phyloP scores from a whole-genome alignment of 2,797 vertebrate species.

The Calcarius lapponicus region DNA sequence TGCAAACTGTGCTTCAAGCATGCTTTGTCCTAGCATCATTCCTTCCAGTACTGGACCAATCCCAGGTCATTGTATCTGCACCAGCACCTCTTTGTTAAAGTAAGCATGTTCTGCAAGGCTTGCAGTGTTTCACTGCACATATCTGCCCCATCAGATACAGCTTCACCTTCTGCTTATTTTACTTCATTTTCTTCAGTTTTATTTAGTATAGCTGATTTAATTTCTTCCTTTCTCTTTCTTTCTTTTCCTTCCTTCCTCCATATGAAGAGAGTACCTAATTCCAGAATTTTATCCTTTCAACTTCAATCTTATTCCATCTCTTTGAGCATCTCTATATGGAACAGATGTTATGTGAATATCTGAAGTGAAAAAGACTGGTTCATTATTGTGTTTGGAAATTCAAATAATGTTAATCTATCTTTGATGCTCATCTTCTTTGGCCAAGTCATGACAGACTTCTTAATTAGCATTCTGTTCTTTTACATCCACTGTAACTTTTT shows the following conservation, averaged over 20 bases:
- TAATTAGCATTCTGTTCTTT: background rate
- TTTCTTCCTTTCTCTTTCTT: too few species aligned
- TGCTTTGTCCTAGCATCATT: background rate
- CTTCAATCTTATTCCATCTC: background rate
- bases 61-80: background rate
- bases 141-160: background rate
- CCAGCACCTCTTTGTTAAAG: background rate
- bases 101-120: background rate
- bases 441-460: background rate
- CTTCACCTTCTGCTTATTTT: background rate
- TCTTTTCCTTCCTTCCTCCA: background rate
- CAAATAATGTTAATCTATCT: background rate
- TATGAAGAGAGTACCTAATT: background rate
- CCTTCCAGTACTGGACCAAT: background rate
- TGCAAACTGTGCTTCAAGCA: background rate
- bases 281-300: background rate
- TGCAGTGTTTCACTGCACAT: background rate
- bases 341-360: background rate
- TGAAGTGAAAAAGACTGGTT: background rate
- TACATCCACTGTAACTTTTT: background rate
- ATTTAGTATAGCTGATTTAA: background rate
- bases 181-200: background rate
- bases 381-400: background rate
- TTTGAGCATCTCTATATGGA: background rate
- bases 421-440: background rate